These are phyloP conservation scores for Goniozus legneri DNA, from an alignment of 1,140 invertebrate species.

Conservation along the genomic window DNA sequence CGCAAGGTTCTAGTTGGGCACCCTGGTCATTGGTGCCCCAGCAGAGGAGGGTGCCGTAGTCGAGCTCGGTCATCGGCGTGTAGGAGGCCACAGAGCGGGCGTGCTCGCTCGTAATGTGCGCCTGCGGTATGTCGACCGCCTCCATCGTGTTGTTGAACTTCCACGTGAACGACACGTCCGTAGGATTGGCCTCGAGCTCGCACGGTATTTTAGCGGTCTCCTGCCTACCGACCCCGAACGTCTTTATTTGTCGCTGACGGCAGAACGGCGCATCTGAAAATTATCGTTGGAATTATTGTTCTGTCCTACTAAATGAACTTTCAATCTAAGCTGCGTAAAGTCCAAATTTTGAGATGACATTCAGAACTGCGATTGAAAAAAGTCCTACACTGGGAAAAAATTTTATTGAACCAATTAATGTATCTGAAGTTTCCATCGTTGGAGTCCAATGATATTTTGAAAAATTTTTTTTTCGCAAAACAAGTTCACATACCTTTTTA, in stretches of 20 bases:
- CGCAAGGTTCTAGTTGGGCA: slow-evolving; percentile 64
- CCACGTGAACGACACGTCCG: slow-evolving; percentile 69
- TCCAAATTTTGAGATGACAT: no score
- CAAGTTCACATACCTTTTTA: no score
- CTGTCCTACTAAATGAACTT: no score
- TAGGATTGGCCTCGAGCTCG: slow-evolving; percentile 81
- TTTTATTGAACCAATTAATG: no score
- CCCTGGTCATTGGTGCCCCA: slow-evolving; percentile 69
- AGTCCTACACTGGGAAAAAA: no score
- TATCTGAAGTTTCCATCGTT: no score
- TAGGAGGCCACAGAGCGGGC: slow-evolving; percentile 63
- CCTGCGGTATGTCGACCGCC: slow-evolving; percentile 63
- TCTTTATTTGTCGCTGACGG: slow-evolving; percentile 61
- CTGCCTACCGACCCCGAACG: slow-evolving; percentile 74
- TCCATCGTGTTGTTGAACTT: slow-evolving; percentile 74
- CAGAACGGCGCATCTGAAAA: slow-evolving; percentile 70
- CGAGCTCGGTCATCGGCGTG: slow-evolving; percentile 67
- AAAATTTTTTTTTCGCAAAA: no score
- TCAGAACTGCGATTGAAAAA: no score
- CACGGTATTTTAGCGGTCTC: slow-evolving; percentile 75
- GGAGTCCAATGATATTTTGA: no score
- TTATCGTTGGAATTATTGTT: no score
- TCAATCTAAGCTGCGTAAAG: no score
- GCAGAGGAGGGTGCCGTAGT: slow-evolving; percentile 70
- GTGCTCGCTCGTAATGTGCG: slow-evolving; percentile 59